Conservation (phyloP, 1,140 invertebrate species). For the Sinella curviseta region DNA sequence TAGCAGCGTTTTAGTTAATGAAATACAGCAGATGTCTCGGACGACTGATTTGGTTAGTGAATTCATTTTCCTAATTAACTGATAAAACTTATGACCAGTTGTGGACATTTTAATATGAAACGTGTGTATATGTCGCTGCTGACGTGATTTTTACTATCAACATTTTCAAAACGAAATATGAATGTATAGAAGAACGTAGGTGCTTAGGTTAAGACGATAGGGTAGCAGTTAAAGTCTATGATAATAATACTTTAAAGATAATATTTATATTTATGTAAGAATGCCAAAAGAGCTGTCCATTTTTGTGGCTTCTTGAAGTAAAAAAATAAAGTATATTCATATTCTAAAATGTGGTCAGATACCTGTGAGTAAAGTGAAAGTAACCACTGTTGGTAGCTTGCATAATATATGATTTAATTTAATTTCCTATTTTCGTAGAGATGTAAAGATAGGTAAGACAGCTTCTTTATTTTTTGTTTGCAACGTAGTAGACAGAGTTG, state of each 20-base stretch:
- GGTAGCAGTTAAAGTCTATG: not conserved
- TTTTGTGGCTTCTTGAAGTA: conserved; percentile 11
- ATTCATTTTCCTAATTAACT: not conserved
- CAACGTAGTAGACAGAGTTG: not conserved
- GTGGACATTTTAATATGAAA: not conserved
- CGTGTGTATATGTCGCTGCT: not conserved
- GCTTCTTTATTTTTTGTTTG: not conserved
- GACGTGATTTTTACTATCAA: not conserved
- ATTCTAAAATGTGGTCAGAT: not conserved
- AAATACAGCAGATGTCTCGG: not conserved
- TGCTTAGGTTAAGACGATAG: conserved; percentile 18
- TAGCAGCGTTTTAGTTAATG: not conserved
- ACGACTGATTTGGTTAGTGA: not conserved
- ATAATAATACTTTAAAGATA: not conserved
- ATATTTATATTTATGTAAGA: not conserved
- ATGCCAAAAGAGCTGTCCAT: conserved; percentile 24
- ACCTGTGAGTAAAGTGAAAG: not conserved
- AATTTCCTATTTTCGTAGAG: not conserved
- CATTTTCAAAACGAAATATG: not conserved
- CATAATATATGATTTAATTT: not conserved
- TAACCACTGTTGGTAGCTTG: not conserved
- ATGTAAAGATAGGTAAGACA: not conserved
- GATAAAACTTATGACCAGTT: not conserved
- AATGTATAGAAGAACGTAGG: not conserved
- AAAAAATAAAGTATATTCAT: too few relatives aligned